Conservation (phyloP, 2,797 vertebrate species). For the Danio albolineatus region DNA sequence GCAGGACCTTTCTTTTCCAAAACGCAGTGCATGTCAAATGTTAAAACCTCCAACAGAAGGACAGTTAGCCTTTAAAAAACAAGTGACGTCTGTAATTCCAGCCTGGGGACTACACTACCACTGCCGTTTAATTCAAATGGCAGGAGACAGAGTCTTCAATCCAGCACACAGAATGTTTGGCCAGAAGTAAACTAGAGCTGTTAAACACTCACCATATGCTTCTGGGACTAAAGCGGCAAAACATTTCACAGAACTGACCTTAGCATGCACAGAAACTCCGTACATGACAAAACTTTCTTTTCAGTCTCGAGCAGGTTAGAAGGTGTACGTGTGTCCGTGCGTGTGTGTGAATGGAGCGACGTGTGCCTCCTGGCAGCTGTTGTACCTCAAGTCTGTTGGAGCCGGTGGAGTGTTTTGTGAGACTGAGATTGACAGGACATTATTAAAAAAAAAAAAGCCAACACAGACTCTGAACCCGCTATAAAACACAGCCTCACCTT, state of each 20-base stretch:
- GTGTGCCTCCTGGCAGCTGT: conserved; percentile 68
- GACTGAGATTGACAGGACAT: conserved; percentile 76
- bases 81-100: conserved; percentile 34
- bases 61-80: conserved; percentile 49
- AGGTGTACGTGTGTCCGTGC: not conserved
- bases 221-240: not conserved
- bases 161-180: conserved; percentile 35
- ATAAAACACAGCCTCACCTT: conserved; percentile 68
- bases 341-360: conserved; percentile 60
- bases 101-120: conserved; percentile 27
- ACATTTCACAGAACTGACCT: conserved; percentile 22
- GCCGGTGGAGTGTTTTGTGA: conserved; percentile 61
- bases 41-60: conserved; percentile 28
- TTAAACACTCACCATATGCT: conserved; percentile 53
- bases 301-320: conserved; percentile 1
- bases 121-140: conserved; percentile 53
- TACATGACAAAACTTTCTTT: conserved; percentile 20
- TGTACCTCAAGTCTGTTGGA: conserved; percentile 71
- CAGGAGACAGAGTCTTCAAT: conserved; percentile 42
- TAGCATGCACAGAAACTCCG: conserved; percentile 9
- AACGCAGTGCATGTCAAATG: conserved; percentile 47
- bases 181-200: conserved; percentile 45
- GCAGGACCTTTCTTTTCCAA: conserved; percentile 17
- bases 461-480: conserved; percentile 63
- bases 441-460: conserved; percentile 71